phyloP scores from a whole-genome alignment of 2,113 vertebrate species.

The Pteropus alecto region DNA sequence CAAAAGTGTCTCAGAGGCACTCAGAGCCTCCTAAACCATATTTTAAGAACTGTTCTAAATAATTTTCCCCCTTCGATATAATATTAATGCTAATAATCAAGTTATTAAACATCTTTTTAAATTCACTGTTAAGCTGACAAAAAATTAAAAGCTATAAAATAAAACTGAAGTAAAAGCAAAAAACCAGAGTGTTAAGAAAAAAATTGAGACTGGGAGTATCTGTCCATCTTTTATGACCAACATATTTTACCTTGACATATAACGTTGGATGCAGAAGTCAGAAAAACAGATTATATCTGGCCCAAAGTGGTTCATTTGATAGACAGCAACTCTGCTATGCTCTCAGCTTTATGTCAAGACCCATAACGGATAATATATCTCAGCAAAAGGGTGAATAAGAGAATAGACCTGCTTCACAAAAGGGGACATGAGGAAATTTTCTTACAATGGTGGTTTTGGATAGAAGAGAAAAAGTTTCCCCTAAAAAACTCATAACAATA shows the following conservation, averaged over 20 bases:
- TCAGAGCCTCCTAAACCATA: background rate
- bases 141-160: background rate
- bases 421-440: background rate
- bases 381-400: background rate
- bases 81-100: background rate
- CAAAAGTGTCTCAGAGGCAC: background rate
- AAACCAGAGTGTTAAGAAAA: background rate
- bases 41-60: background rate
- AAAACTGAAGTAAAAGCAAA: background rate
- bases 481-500: background rate
- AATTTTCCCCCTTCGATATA: background rate
- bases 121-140: background rate
- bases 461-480: background rate
- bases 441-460: background rate
- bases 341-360: background rate
- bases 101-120: background rate
- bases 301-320: background rate
- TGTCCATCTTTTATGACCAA: background rate
- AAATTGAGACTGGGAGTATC: background rate
- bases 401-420: background rate
- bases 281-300: background rate
- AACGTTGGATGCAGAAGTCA: background rate
- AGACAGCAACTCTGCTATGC: background rate
- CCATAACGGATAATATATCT: background rate
- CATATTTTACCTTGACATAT: background rate